Evolutionary conservation across 2,888 invertebrate genomes (phyloP), one percentile per base, ranked within the genome.

Genomic region (Papilio protenor): DNA sequence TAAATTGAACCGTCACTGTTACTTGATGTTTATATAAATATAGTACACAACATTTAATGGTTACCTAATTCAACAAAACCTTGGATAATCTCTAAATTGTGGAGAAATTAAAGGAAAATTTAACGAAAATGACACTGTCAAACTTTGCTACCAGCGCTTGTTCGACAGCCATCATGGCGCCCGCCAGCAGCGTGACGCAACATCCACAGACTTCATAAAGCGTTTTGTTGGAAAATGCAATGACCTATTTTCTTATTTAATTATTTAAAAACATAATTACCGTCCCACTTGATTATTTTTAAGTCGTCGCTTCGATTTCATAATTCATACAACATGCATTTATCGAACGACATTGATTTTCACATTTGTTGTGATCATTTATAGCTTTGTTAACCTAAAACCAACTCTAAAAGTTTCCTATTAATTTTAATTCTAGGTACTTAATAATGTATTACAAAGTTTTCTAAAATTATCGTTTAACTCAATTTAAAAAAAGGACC

Each of bases 41-140:
- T 49, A 74, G 23, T 21, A 70, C 14, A 69, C 11, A n/a, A 59
- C 2, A 27, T 61, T 49, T 59, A 47, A 16, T 23, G 49, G 10
- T 49, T 69, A 45, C 49, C 49, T 33, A 4, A 16, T 27, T 8
- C n/a, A 47, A 52, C 73, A 69, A n/a, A 66, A 21, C 33, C 49
- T 57, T 11, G 1, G 2, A 72, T 64, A 64, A 52, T 49, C 12
- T n/a, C n/a, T 59, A 47, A 69, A 74, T 47, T n/a, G 70, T 70
- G 12, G 21, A 69, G 45, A 74, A 77, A 74, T 52, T 77, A 33
- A 59, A 21, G 49, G 5, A 59, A 70, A 72, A 74, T 59, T 70
- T 27, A 73, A 49, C 21, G 59, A 27, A 74, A 59, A 47, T 77
- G 77, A 77, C 77, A 77, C 57, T 74, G 77, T 73, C 77, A 77